Percentiles rank a stretch among this genome's conserved stretches.
These are phyloP conservation scores for Centropristis striata DNA, from an alignment of 2,113 vertebrate genomes.

Conservation along the genomic window DNA sequence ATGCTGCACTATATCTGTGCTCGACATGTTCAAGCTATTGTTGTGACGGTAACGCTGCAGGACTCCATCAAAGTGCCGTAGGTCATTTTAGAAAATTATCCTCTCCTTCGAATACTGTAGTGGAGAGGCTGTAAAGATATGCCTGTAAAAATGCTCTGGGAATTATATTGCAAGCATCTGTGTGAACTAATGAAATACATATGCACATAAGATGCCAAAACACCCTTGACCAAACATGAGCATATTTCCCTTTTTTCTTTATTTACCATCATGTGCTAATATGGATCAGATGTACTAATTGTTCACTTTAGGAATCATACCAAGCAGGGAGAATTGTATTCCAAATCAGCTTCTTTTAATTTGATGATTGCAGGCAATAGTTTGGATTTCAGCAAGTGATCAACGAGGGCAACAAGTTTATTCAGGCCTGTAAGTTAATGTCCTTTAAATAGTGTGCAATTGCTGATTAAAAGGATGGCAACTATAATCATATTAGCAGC, in stretches of 20 bases:
- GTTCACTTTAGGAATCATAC: constrained; percentile 26
- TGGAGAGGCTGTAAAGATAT: constrained; percentile 74
- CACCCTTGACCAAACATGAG: constrained; percentile 64
- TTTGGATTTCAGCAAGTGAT: constrained; percentile 7
- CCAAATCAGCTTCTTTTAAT: constrained; percentile 29
- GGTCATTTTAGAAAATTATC: constrained; percentile 58
- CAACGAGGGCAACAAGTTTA: neutral
- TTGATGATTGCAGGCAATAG: constrained; percentile 1
- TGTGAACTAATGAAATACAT: constrained; percentile 79
- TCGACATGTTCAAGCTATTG: constrained; percentile 43
- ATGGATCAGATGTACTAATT: constrained; percentile 64
- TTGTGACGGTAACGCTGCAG: constrained; percentile 56
- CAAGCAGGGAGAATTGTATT: constrained; percentile 7
- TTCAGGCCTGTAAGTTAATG: neutral
- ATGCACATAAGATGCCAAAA: constrained; percentile 75
- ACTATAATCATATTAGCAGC: too few relatives aligned
- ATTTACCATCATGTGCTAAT: constrained; percentile 62
- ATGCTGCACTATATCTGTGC: constrained; percentile 44
- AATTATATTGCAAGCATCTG: constrained; percentile 84
- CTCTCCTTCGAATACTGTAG: constrained; percentile 65
- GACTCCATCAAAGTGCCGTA: constrained; percentile 64
- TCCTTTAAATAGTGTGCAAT: too few relatives aligned
- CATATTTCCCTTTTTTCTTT: constrained; percentile 56
- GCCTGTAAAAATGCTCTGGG: constrained; percentile 74
- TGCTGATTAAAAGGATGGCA: too few relatives aligned